Percentiles rank a stretch among this genome's conserved stretches.
phyloP scores from a whole-genome alignment of 2,797 vertebrate species.

The Anguilla marmorata region DNA sequence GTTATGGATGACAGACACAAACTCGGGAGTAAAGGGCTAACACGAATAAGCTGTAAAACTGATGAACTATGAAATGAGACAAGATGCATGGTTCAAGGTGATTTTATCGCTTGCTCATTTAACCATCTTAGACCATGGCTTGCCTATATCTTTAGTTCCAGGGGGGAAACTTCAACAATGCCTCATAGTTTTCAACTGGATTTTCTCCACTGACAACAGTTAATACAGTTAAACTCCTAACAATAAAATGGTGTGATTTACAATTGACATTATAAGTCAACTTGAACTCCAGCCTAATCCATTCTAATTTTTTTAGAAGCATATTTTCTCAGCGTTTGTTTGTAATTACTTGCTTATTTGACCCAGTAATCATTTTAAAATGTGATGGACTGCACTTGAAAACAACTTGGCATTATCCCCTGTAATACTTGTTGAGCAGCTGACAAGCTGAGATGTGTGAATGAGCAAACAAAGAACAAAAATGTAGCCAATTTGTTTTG shows the following conservation, averaged over 20 bases:
- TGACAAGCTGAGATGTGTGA: conserved; percentile 33
- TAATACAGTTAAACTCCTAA: conserved; percentile 33
- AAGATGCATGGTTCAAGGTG: neutral
- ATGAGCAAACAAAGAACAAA: conserved; percentile 28
- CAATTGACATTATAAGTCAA: conserved; percentile 49
- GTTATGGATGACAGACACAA: neutral
- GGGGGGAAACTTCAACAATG: conserved; percentile 36
- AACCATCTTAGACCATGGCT: neutral
- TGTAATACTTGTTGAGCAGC: conserved; percentile 32
- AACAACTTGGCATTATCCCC: conserved; percentile 38
- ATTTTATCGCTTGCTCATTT: neutral
- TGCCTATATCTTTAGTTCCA: conserved; percentile 26
- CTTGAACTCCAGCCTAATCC: conserved; percentile 51
- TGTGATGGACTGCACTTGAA: conserved; percentile 44
- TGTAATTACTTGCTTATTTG: conserved; percentile 56
- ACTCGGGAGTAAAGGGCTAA: conserved; percentile 9
- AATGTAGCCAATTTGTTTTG: neutral
- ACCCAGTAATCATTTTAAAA: conserved; percentile 41
- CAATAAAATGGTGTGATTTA: conserved; percentile 39
- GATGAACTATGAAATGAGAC: conserved; percentile 6
- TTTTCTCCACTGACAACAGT: neutral
- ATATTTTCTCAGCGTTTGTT: conserved; percentile 51
- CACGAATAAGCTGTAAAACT: conserved; percentile 16
- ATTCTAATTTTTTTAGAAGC: conserved; percentile 48
- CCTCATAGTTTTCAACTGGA: conserved; percentile 37